Evolutionary conservation across 2,113 vertebrate genomes (phyloP).

Genomic region (Emydocephalus ijimae): DNA sequence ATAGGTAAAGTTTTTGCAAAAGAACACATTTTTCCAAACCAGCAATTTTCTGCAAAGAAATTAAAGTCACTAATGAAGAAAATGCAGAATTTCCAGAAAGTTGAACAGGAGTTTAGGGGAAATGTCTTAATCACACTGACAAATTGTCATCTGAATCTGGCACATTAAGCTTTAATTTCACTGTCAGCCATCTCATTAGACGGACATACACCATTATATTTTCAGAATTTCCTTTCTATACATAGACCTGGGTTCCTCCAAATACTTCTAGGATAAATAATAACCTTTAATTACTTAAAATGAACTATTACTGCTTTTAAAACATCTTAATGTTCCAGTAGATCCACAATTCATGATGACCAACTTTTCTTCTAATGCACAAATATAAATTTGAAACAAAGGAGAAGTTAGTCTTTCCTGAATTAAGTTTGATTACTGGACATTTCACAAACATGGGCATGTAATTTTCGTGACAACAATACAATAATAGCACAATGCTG

Average conservation of each 20-base stretch:
- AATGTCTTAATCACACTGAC: neutral
- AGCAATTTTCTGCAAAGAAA: slow-evolving; percentile 69
- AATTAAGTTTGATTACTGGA: neutral
- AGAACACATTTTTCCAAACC: slow-evolving; percentile 71
- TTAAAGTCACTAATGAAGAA: neutral
- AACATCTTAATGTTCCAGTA: neutral
- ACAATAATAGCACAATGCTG: neutral
- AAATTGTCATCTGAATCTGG: neutral
- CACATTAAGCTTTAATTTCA: neutral
- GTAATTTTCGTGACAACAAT: neutral
- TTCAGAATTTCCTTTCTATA: neutral
- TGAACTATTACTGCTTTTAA: neutral
- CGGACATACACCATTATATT: neutral
- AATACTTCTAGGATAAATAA: neutral
- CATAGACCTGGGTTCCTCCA: neutral
- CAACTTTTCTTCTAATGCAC: neutral
- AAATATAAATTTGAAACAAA: neutral
- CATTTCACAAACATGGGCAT: neutral
- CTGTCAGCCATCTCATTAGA: neutral
- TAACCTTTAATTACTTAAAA: neutral
- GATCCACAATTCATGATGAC: neutral
- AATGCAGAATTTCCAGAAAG: neutral
- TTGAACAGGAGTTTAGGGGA: neutral
- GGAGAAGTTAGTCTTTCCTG: neutral
- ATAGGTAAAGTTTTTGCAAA: slow-evolving; percentile 79